Evolutionary conservation across 92 coral and sea anemone genomes (phyloP), one percentile per base, ranked within the genome.

Genomic region (Micromussa lordhowensis): DNA sequence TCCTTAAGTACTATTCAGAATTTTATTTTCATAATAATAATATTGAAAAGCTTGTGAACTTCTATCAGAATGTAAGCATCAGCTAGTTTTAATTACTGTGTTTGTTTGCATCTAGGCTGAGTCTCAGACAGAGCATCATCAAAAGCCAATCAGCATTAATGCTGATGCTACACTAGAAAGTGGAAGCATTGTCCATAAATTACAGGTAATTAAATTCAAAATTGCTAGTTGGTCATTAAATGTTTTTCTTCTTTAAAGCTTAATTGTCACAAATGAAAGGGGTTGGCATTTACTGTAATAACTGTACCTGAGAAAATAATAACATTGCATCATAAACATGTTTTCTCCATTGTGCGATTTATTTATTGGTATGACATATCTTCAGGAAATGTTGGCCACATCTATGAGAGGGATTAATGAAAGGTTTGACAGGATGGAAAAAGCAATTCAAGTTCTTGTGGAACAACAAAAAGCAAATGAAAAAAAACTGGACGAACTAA

Each of bases 381-480:
- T 81, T 69, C 73, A 81, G 76, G 85, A 81, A 81, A 31, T 64
- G 59, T 64, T 83, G 69, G 87, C 76, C 22, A 28, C 58, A 68
- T 49, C 87, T 35, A 83, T 83, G 87, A 83, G 13, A 69, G 87
- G 80, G 21, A 83, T 83, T 29, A 61, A 66, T 49, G 87, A 70
- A 57, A 83, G 80, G 64, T 83, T 83, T 55, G 87, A 83, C 26
- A 21, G 26, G 8, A 35, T 83, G 66, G 79, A 69, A n/a, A 83
- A 35, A 29, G 59, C 75, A 31, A 24, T 69, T 24, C 30, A 17
- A 53, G 66, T 61, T 26, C 75, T 83, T 19, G 28, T 15, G 8
- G 87, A 83, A 28, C 34, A 38, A 83, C 63, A 83, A 68, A 17
- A 35, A 79, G 63, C 75, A 38, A 83, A 59, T 15, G 87, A 83